Base-by-base conservation (phyloP, 1,140 invertebrate genomes). In the Drosophila burlai region DNA sequence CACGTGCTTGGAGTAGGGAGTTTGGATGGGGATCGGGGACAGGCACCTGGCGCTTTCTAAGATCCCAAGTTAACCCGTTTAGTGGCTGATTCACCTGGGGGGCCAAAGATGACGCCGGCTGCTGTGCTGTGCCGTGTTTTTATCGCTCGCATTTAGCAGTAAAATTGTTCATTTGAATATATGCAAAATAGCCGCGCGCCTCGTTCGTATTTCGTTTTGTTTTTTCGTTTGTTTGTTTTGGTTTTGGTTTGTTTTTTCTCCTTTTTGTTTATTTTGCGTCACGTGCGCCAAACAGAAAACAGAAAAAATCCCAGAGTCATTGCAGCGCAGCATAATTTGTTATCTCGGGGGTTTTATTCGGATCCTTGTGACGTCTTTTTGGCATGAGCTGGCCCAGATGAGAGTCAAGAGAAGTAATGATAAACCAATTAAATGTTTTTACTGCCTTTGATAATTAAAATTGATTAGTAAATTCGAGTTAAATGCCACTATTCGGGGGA, bases 131-230 rank as follows among this genome's bases (percentile, higher is more conserved):
- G 49, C 42, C 52, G 46, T 50, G 38, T 61, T 81, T 76, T 77
- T 74, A 69, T 68, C 18, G 76, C 64, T 49, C 72, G 62, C 54
- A 72, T 83, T 76, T 65, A 55, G 46, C 64, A 60, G 45, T 71
- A 68, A 79, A 87, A 74, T 89, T 67, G 67, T 87, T 74, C 40
- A 74, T 77, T 87, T 67, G 65, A 89, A 84, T 89, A 87, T 87
- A 87, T 87, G 83, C 83, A 68, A 87, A 86, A 87, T 84, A 87
- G 83, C 74, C 66, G 45, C 67, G 62, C 81, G 81, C 63, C 74
- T 79, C 43, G 54, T 57, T 64, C 45, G 61, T 50, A 60, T 79
- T 79, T 78, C 67, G 76, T 64, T 78, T 77, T 78, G 36, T 57
- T 24, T 34, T 79, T 75, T 79, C 42, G 58, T 62, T 60, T 68